Conservation (phyloP, 2,888 invertebrate species). For the Chrysopilus asiliformis region DNA sequence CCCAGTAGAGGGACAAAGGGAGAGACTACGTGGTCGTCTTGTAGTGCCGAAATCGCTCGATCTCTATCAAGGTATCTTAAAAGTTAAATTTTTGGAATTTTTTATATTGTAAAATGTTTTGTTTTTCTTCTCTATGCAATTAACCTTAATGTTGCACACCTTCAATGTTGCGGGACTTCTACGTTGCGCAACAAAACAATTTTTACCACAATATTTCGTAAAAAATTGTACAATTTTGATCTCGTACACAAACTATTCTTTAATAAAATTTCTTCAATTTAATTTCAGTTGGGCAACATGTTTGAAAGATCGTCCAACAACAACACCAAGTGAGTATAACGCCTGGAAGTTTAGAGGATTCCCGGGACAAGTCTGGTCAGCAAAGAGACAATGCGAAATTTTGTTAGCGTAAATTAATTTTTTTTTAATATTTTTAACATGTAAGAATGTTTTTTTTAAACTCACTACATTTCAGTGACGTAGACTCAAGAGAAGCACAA, state of each 20-base stretch:
- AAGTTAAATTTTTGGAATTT: neutral
- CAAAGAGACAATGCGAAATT: slow-evolving; percentile 62
- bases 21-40: slow-evolving; percentile 64
- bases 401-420: slow-evolving; percentile 34
- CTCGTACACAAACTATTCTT: too few relatives aligned
- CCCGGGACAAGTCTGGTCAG: slow-evolving; percentile 57
- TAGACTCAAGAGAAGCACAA: slow-evolving; percentile 44
- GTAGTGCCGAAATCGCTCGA: slow-evolving; percentile 48
- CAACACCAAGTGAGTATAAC: slow-evolving; percentile 39
- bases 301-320: slow-evolving; percentile 44
- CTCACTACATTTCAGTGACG: slow-evolving; percentile 37
- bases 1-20: slow-evolving; percentile 64
- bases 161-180: too few relatives aligned
- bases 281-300: slow-evolving; percentile 52
- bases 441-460: neutral
- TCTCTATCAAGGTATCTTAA: slow-evolving; percentile 37
- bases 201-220: too few relatives aligned
- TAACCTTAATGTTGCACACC: too few relatives aligned
- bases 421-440: neutral
- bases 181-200: too few relatives aligned
- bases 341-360: slow-evolving; percentile 48
- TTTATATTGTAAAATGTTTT: neutral
- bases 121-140: neutral
- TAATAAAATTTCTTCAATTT: slow-evolving; percentile 11
- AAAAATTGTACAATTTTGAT: too few relatives aligned